A percentile compares a stretch with the other conserved stretches of the same genome.
Evolutionary conservation across 2,113 vertebrate species (phyloP).

Genomic region (Engraulis encrasicolus): DNA sequence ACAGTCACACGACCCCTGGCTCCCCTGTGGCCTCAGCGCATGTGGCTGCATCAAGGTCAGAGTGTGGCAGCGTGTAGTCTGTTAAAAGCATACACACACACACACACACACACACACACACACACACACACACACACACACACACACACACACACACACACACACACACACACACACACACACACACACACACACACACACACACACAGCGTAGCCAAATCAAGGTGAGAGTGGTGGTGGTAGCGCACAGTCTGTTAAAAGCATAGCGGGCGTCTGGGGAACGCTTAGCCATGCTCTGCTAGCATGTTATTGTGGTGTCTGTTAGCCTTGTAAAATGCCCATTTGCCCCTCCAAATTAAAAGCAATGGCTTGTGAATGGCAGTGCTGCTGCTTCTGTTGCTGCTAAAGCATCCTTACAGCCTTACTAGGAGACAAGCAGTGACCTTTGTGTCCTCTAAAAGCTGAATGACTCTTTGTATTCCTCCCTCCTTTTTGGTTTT

Average conservation of each 20-base stretch:
- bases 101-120: no score
- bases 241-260: not conserved
- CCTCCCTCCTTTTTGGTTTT: conserved; percentile 34
- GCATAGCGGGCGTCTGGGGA: not conserved
- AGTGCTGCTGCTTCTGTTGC: no score
- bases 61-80: not conserved
- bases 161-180: no score
- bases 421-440: not conserved
- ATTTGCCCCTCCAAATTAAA: not conserved
- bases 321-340: not conserved
- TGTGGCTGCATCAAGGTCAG: no score
- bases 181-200: no score
- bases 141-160: no score
- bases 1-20: not conserved
- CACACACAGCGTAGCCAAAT: not conserved
- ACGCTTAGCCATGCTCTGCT: no score
- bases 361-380: not conserved
- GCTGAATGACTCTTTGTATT: not conserved
- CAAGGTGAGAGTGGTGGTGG: not conserved
- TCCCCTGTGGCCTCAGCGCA: not conserved
- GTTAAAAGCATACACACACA: no score
- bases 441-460: not conserved
- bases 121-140: no score
- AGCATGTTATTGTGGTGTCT: not conserved
- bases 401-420: not conserved